These are phyloP conservation scores for Hiodon alosoides DNA, from an alignment of 2,113 vertebrate genomes.

Conservation along the genomic window DNA sequence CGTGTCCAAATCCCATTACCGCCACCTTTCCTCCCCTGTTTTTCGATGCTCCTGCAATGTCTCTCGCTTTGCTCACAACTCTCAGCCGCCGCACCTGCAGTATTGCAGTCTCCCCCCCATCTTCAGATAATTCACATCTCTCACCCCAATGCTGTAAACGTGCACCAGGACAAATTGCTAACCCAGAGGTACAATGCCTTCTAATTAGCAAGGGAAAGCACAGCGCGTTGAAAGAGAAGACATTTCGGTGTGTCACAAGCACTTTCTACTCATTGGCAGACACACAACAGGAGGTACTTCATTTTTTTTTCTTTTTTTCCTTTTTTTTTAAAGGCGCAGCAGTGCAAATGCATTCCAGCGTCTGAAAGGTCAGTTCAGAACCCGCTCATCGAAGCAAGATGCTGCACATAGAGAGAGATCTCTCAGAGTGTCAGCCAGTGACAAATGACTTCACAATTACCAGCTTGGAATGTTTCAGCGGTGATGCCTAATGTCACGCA, in stretches of 20 bases:
- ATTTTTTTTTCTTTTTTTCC: neutral
- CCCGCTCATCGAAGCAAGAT: neutral
- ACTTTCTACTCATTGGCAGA: neutral
- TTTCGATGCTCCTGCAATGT: conserved; percentile 33
- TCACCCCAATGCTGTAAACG: neutral
- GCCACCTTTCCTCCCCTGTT: conserved; percentile 41
- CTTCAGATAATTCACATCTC: neutral
- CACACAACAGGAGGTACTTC: neutral
- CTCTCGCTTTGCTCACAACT: neutral
- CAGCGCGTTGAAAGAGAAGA: neutral
- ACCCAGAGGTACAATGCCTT: conserved; percentile 4
- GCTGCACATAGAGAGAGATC: neutral
- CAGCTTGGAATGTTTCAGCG: no score
- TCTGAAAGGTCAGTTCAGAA: neutral
- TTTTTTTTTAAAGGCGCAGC: neutral
- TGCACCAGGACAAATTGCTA: neutral
- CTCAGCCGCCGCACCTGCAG: neutral
- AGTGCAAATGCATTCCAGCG: neutral
- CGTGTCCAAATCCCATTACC: conserved; percentile 57
- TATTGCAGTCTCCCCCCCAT: neutral
- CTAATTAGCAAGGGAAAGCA: neutral
- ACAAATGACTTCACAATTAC: no score
- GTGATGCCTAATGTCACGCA: no score
- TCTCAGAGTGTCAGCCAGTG: no score
- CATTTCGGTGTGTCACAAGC: no score